Conservation (phyloP, 2,888 invertebrate genomes). For the Troides aeacus region DNA sequence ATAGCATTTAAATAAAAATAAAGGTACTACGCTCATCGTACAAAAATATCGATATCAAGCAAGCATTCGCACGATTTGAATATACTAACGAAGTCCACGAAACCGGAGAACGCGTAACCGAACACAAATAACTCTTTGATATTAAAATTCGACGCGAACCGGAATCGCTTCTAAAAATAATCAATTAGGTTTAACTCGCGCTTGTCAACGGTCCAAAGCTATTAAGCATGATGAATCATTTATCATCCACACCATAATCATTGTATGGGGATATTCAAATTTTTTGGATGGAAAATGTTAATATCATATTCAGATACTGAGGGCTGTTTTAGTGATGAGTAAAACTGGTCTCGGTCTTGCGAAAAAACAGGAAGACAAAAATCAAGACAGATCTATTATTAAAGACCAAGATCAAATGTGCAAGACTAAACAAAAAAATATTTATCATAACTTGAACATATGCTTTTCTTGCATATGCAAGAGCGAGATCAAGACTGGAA, state of each 20-base stretch:
- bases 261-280: conserved; percentile 35
- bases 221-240: conserved; percentile 33
- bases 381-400: no score
- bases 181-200: conserved; percentile 37
- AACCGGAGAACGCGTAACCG: conserved; percentile 4
- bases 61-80: conserved; percentile 1
- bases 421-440: no score
- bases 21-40: no score
- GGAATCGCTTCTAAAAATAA: conserved; percentile 35
- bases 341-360: no score
- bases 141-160: conserved; percentile 28
- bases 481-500: no score
- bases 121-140: not conserved
- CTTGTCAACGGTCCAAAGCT: conserved; percentile 27
- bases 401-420: no score
- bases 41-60: not conserved
- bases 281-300: conserved; percentile 33
- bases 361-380: no score
- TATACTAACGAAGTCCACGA: not conserved
- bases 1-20: no score
- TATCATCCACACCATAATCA: conserved; percentile 35
- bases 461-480: no score
- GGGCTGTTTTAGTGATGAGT: conserved; percentile 26
- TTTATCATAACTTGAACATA: no score
- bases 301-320: conserved; percentile 40